phyloP scores from a whole-genome alignment of 2,113 vertebrate species.

The Pollimyrus isidori region DNA sequence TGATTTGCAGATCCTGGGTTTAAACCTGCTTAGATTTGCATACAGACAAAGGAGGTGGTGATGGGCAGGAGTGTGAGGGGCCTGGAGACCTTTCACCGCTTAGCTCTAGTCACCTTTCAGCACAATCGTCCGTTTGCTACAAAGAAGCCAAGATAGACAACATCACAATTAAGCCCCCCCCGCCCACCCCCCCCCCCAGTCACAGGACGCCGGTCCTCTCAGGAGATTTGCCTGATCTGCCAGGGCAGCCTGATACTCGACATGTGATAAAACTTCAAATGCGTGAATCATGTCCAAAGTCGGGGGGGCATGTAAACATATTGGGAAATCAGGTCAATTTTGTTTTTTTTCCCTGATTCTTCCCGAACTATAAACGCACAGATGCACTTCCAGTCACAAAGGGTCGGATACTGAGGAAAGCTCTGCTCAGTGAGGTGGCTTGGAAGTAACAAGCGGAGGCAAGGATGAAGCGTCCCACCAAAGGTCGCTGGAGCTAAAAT shows the following conservation, averaged over 20 bases:
- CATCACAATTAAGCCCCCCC: not conserved
- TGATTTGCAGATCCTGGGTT: not conserved
- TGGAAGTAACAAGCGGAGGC: not conserved
- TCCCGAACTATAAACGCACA: not conserved
- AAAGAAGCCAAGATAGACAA: not conserved
- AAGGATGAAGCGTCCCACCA: not conserved
- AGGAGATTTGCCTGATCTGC: not conserved
- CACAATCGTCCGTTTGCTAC: not conserved
- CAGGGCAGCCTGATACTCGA: not conserved
- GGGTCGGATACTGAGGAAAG: not conserved
- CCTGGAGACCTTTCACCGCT: not conserved
- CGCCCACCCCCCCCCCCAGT: not conserved
- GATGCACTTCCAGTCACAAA: not conserved
- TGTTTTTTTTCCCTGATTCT: not conserved
- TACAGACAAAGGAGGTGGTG: not conserved
- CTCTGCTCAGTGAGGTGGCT: not conserved
- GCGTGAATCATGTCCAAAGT: not conserved
- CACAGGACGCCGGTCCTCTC: not conserved
- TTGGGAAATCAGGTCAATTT: not conserved
- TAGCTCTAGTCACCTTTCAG: not conserved
- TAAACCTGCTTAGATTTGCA: not conserved
- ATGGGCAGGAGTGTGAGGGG: not conserved
- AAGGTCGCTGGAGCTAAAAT: not conserved
- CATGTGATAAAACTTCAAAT: constrained; percentile 1
- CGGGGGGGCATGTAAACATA: not conserved